phyloP scores from a whole-genome alignment of 2,888 invertebrate species.

The Vannuccia rotundouncinata region DNA sequence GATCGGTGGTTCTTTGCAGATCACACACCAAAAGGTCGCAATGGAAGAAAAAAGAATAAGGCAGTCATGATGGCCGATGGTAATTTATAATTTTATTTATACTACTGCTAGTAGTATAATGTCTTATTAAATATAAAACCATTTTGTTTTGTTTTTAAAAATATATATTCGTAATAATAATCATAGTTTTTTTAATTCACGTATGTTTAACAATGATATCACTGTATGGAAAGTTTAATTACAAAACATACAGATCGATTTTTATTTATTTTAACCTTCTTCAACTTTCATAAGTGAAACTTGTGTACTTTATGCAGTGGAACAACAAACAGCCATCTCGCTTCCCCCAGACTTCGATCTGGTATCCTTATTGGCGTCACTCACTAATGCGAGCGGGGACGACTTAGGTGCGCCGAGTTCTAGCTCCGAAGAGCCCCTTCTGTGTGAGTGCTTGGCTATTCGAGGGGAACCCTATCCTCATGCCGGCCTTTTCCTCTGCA shows the following conservation, averaged over 20 bases:
- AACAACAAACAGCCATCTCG: background rate
- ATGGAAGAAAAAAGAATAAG: background rate
- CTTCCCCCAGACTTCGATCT: background rate
- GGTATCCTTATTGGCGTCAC: background rate
- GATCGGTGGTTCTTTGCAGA: background rate
- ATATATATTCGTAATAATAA: background rate
- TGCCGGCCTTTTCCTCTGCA: slow-evolving; percentile 1
- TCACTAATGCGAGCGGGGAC: no score
- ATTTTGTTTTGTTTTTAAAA: background rate
- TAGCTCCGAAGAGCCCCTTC: background rate
- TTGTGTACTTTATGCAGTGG: background rate
- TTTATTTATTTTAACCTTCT: no score
- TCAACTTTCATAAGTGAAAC: no score
- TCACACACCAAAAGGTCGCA: slow-evolving; percentile 5
- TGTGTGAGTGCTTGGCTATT: background rate
- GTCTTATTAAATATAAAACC: background rate
- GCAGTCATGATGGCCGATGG: slow-evolving; percentile 19
- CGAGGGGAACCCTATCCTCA: slow-evolving; percentile 7
- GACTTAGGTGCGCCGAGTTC: no score
- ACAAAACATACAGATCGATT: no score
- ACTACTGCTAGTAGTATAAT: background rate
- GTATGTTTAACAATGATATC: no score
- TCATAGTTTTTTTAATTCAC: background rate
- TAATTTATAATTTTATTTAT: background rate
- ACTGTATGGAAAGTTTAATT: no score